Conservation (phyloP, 2,888 invertebrate species). For the Doris montereyensis region DNA sequence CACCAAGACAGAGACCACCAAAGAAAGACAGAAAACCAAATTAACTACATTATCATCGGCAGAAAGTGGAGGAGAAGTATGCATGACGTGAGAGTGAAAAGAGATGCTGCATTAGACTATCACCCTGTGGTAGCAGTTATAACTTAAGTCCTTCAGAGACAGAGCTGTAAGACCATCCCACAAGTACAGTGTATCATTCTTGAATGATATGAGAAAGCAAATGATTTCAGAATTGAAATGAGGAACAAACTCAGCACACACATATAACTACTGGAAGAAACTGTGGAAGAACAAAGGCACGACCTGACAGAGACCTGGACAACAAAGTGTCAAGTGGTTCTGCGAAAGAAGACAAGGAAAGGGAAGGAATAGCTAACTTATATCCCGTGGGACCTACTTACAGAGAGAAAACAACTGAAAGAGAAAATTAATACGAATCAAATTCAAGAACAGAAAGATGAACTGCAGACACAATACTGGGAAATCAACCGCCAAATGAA, state of each 20-base stretch:
- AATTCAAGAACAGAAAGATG: background rate
- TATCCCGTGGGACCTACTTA: constrained; percentile 20
- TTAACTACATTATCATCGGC: too few relatives aligned
- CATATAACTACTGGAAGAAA: background rate
- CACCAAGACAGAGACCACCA: too few relatives aligned
- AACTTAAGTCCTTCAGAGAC: constrained; percentile 10
- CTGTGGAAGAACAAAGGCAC: background rate
- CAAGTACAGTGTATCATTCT: constrained; percentile 4
- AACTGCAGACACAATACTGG: background rate
- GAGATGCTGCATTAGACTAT: constrained; percentile 16
- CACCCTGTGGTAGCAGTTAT: background rate
- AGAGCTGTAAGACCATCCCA: background rate
- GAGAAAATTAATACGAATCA: background rate
- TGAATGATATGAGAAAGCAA: background rate
- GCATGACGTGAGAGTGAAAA: too few relatives aligned
- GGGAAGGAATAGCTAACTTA: constrained; percentile 21
- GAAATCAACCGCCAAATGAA: background rate
- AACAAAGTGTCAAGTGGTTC: background rate
- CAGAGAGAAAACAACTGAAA: background rate
- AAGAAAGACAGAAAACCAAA: too few relatives aligned
- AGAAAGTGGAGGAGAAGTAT: too few relatives aligned
- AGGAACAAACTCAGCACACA: background rate
- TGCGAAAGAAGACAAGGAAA: constrained; percentile 1
- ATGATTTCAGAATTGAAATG: background rate
- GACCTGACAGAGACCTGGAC: background rate